A percentile compares a stretch with the other conserved stretches of the same genome.
These are phyloP conservation scores for Hippopotamyrus pictus DNA, from an alignment of 2,797 vertebrate species.

Conservation along the genomic window DNA sequence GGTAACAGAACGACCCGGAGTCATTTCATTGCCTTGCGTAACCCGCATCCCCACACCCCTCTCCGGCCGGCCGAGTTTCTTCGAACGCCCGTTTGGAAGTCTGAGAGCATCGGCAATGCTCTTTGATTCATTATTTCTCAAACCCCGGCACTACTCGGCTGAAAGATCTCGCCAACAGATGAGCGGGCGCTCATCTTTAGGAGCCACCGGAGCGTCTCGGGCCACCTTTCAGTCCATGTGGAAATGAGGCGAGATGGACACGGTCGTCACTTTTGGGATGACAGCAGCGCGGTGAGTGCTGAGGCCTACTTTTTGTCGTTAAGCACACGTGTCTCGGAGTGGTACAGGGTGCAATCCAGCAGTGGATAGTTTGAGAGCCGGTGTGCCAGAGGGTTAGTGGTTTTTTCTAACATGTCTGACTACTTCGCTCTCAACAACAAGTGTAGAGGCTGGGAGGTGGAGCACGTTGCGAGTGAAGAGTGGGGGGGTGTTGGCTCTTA, in stretches of 20 bases:
- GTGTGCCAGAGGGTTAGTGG: neutral
- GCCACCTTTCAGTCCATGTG: neutral
- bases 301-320: neutral
- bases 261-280: neutral
- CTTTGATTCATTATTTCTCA: constrained; percentile 38
- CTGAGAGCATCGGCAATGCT: constrained; percentile 32
- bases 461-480: neutral
- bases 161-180: constrained; percentile 40
- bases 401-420: neutral
- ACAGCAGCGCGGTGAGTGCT: neutral
- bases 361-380: neutral
- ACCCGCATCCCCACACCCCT: neutral
- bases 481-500: neutral
- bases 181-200: neutral
- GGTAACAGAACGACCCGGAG: constrained; percentile 45
- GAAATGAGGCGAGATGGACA: neutral
- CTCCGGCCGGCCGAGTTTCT: neutral
- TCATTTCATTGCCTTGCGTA: constrained; percentile 34
- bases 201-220: too few relatives aligned
- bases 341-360: neutral
- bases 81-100: neutral
- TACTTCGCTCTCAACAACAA: neutral
- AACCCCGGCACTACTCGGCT: constrained; percentile 27
- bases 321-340: neutral
- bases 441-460: neutral